Conservation (phyloP, 2,888 invertebrate genomes). For the Acanthosepion pharaonis region DNA sequence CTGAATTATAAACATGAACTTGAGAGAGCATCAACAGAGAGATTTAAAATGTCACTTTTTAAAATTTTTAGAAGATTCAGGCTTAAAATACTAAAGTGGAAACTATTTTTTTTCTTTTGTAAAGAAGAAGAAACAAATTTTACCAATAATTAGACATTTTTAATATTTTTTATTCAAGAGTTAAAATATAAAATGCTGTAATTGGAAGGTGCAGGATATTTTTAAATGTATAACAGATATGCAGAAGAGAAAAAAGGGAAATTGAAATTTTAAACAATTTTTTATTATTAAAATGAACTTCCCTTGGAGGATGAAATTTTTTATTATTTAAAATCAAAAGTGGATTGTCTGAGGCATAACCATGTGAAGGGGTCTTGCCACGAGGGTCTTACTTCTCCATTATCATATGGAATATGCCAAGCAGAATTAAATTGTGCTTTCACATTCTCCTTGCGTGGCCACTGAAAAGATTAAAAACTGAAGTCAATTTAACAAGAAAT, state of each 20-base stretch:
- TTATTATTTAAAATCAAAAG: background rate
- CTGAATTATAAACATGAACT: too few species aligned
- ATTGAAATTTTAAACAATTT: background rate
- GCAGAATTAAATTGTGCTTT: background rate
- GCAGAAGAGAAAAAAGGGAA: background rate
- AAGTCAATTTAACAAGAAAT: background rate
- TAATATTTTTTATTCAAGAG: too few species aligned
- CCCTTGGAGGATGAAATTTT: background rate
- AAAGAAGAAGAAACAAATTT: too few species aligned
- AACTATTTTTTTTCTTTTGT: too few species aligned
- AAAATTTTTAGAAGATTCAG: too few species aligned
- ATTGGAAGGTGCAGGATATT: too few species aligned
- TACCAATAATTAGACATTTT: too few species aligned
- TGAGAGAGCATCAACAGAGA: too few species aligned
- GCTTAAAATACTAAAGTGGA: too few species aligned
- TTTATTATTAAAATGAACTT: background rate
- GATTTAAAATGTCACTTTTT: too few species aligned
- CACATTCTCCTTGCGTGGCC: slow-evolving; percentile 24
- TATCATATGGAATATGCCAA: slow-evolving; percentile 41
- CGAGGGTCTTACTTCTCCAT: background rate
- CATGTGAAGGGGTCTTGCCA: slow-evolving; percentile 35
- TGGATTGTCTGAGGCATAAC: background rate
- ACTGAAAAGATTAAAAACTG: background rate
- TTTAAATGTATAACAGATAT: too few species aligned
- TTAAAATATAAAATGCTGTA: too few species aligned